Evolutionary conservation across 2,888 invertebrate species (phyloP), one percentile per base, ranked within the genome.

Genomic region (Agrochola circellaris): DNA sequence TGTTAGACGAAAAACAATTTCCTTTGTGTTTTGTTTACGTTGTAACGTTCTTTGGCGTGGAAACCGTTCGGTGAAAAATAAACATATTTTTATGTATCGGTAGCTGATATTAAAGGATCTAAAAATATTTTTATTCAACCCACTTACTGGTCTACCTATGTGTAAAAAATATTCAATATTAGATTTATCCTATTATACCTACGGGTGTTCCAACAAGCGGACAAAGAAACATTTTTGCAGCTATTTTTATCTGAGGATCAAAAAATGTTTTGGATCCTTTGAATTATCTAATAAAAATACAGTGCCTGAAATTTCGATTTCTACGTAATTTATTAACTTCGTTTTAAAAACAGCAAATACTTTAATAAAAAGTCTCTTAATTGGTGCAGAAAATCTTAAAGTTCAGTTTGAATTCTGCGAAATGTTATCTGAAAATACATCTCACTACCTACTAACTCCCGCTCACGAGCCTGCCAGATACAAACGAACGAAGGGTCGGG

Each of bases 1-100:
- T 93, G 93, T 93, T 91, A 89, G 92, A 91, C 90, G 92, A 93
- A 94, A 94, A 96, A 95, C 95, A 95, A 95, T 95, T 95, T 95
- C 92, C 94, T 95, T 95, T 94, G 94, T 93, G 90, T 94, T 93
- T 92, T 93, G 93, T 93, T 94, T 93, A 92, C 90, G 91, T 89
- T 91, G 90, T 91, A 90, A 89, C 88, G 90, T 89, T 90, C 89
- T 90, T 90, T 88, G 89, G 88, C 84, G 86, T 88, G 89, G 88
- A 90, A 91, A 89, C 86, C 88, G 89, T 87, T 90, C 81, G 82
- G 81, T 85, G 82, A 89, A 90, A 90, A 89, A 88, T 85, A 82
- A 89, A 89, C 88, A 88, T 88, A 87, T 85, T 83, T 88, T 85
- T 81, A 88, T 83, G 79, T 88, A 88, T 89, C 84, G 85, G 73